Evolutionary conservation across 1,140 invertebrate species (phyloP).

Genomic region (Nephila pilipes): DNA sequence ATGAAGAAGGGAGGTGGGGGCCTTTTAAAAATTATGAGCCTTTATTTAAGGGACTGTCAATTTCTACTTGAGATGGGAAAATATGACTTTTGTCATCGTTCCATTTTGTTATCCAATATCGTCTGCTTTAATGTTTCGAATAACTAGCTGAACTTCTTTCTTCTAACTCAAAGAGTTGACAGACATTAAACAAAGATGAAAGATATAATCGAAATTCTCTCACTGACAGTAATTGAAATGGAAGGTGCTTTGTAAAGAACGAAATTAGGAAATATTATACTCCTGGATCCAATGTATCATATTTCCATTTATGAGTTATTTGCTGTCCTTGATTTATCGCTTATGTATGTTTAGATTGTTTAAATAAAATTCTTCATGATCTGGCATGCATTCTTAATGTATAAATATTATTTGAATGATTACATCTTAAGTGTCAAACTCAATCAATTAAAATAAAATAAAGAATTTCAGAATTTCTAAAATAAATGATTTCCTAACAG

Average conservation of each 20-base stretch:
- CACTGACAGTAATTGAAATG: constrained; percentile 27
- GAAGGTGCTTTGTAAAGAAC: constrained; percentile 1
- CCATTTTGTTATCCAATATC: not conserved
- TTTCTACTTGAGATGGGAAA: not conserved
- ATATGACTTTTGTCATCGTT: not conserved
- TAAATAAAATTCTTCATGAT: not conserved
- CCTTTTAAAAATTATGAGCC: not conserved
- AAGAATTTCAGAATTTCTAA: no score
- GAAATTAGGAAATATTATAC: constrained; percentile 36
- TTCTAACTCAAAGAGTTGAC: not conserved
- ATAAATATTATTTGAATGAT: no score
- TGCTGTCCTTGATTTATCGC: not conserved
- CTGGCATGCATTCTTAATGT: no score
- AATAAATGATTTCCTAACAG: no score
- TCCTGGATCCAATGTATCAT: not conserved
- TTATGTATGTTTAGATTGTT: not conserved
- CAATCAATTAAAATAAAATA: no score
- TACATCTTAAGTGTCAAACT: no score
- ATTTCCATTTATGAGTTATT: not conserved
- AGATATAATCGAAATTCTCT: not conserved
- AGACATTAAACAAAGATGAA: constrained; percentile 17
- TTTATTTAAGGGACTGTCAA: not conserved
- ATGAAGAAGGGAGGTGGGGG: not conserved
- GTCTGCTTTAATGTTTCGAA: not conserved
- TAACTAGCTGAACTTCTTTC: not conserved